Evolutionary conservation across 2,113 vertebrate genomes (phyloP), one percentile per base, ranked within the genome.

Genomic region (Tetraodon nigroviridis): DNA sequence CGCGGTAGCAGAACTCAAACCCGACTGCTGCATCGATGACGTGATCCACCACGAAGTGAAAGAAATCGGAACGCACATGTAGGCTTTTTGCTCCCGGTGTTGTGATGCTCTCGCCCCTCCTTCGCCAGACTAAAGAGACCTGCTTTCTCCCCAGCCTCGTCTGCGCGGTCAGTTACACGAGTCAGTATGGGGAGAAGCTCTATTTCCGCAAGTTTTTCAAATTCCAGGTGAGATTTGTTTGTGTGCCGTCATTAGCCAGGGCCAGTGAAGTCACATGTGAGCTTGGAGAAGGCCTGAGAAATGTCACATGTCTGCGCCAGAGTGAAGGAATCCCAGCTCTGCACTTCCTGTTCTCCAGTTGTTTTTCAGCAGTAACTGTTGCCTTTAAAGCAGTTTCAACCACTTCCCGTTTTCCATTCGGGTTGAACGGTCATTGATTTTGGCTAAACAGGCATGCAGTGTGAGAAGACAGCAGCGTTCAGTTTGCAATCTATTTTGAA

Each of bases 141-240:
- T 37, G 32, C 32, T 22, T 21, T 44, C 55, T 32, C 51, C 13
- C 18, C 12, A 10, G 32, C 19, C 44, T 44, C 64, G 97, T 98
- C 57, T 99, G 97, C 88, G 96, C 97, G 1, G 97, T 99, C 79
- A 98, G 96, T 82, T 99, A 99, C 57, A 97, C 96, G 69, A 95
- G 92, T 0, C 96, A 98, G 74, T 87, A 86, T 3, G 95, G 95
- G 83, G 97, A 99, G 85, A 98, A 98, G 84, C 94, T 99, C 86
- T 99, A 99, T 84, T 99, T 99, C 87, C 92, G 97, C 65, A 99
- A 99, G 81, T 99, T 99, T 91, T 99, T 99, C 89, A 99, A 98
- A 90, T 99, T 99, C 87, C 97, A 99, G 97, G 96, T 99, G 91
- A 78, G 76, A 37, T 27, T 4, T 41, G 11, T 55, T 37, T 47